Percentiles rank a stretch among this genome's conserved stretches.
phyloP scores from a whole-genome alignment of 1,140 invertebrate species.

The Glossosoma conforme region DNA sequence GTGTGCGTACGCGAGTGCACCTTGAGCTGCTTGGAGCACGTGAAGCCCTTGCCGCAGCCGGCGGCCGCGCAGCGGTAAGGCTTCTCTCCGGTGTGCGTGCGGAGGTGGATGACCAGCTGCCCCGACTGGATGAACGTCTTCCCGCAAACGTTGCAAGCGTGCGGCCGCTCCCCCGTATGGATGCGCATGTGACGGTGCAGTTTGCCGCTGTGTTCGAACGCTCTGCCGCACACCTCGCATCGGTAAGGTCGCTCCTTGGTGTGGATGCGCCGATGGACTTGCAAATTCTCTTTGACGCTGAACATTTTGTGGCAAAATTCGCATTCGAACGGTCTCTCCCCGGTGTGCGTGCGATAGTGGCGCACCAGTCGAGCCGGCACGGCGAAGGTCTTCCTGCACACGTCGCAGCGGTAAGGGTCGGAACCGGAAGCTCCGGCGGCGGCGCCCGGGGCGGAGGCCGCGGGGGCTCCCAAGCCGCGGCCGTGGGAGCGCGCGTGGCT shows the following conservation, averaged over 20 bases:
- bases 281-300: constrained; percentile 87
- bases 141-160: constrained; percentile 87
- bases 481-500: constrained; percentile 56
- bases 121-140: constrained; percentile 89
- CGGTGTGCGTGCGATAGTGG: constrained; percentile 87
- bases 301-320: constrained; percentile 91
- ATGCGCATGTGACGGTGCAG: constrained; percentile 89
- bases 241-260: constrained; percentile 84
- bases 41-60: constrained; percentile 80
- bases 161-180: constrained; percentile 87
- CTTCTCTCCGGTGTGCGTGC: constrained; percentile 87
- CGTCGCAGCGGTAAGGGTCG: constrained; percentile 82
- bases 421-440: constrained; percentile 36
- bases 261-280: constrained; percentile 86
- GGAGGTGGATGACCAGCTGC: constrained; percentile 77
- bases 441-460: constrained; percentile 36
- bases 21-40: constrained; percentile 85
- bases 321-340: constrained; percentile 80
- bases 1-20: constrained; percentile 81
- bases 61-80: constrained; percentile 81
- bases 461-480: constrained; percentile 26
- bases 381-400: constrained; percentile 88
- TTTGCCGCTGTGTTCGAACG: constrained; percentile 90
- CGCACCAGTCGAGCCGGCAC: constrained; percentile 85
- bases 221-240: constrained; percentile 84